Evolutionary conservation across 2,888 invertebrate genomes (phyloP), one percentile per base, ranked within the genome.

Genomic region (Hipparchia semele): DNA sequence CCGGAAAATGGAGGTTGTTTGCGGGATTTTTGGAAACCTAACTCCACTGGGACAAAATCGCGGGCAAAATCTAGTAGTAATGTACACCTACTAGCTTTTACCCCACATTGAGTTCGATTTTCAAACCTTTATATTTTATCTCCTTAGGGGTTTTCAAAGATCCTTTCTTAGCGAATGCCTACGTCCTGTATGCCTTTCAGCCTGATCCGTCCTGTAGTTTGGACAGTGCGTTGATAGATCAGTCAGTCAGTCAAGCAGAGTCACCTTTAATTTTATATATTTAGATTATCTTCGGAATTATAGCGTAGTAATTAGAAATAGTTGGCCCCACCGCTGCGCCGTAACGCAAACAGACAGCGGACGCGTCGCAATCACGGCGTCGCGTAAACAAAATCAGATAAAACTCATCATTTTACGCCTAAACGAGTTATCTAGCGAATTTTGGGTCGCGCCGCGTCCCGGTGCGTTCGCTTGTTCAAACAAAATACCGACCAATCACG

Each of bases 401-500:
- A 90, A 91, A 90, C 82, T 87, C 87, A 91, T 90, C 81, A 91
- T 90, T 90, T 89, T 85, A 84, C 85, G 81, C 82, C 89, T 90
- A 91, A 92, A 89, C 88, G 87, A 92, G 91, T 93, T 91, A 91
- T 82, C 84, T 83, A 81, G 83, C 82, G 83, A 84, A 89, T 88
- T 89, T 89, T 87, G 87, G 87, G 84, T 87, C 81, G 78, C 77
- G 79, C 81, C 80, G 79, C 80, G 70, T 82, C 78, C 77, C 79
- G 81, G 83, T 84, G 88, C 86, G 89, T 87, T 79, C 85, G 88
- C 85, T 90, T 91, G 88, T 87, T 83, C 92, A 92, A 93, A 93
- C 92, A 92, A 91, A 91, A 92, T 91, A 87, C 86, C 85, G 84
- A 88, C 92, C 93, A 92, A 92, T 93, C 92, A 91, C 90, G 89